Conservation (phyloP, 2,113 vertebrate species). For the Mormyrus lacerda region DNA sequence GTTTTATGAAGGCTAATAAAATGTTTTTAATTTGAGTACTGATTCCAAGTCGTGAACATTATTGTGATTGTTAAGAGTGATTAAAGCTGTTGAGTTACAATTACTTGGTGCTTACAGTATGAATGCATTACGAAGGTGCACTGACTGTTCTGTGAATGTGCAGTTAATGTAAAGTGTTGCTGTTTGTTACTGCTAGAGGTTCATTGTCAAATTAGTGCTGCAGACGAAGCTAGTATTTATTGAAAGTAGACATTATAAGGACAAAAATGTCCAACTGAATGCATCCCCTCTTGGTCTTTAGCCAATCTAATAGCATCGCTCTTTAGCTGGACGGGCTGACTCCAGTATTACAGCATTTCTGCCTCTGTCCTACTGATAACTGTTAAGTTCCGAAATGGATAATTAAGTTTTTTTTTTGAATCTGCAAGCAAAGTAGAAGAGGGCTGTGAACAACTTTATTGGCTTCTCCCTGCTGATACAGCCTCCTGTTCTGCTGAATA, state of each 20-base stretch:
- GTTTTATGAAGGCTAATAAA: neutral
- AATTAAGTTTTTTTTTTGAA: neutral
- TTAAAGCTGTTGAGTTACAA: neutral
- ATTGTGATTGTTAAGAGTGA: neutral
- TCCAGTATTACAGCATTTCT: neutral
- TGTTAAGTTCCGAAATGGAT: neutral
- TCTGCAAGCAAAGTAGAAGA: neutral
- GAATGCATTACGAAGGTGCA: neutral
- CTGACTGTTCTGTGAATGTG: neutral
- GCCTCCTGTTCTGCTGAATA: neutral
- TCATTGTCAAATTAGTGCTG: neutral
- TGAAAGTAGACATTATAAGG: neutral
- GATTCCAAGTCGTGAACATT: neutral
- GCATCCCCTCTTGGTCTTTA: neutral
- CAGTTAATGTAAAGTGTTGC: neutral
- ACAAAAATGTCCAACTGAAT: neutral
- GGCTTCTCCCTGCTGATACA: neutral
- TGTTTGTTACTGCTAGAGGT: neutral
- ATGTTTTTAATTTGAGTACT: neutral
- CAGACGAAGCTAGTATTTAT: neutral
- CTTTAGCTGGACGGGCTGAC: slow-evolving; percentile 1
- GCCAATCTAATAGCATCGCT: neutral
- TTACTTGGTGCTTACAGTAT: neutral
- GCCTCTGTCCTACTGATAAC: neutral
- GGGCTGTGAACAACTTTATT: neutral